These are phyloP conservation scores for Python bivittatus DNA, from an alignment of 2,113 vertebrate genomes.

Conservation along the genomic window DNA sequence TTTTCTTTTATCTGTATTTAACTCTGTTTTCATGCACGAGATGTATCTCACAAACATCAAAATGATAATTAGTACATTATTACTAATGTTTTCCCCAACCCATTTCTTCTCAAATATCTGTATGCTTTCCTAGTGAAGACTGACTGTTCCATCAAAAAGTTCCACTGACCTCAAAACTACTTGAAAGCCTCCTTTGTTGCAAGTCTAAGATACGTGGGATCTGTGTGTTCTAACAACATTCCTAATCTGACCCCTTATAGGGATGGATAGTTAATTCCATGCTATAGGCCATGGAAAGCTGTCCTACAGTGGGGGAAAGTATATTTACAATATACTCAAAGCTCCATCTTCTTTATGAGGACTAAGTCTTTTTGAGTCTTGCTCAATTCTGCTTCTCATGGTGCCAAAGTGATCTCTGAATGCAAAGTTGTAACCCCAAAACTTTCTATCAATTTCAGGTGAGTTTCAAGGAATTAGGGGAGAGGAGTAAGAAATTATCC, in stretches of 20 bases:
- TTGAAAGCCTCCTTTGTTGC: background rate
- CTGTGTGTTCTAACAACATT: background rate
- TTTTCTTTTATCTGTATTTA: background rate
- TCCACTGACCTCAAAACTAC: background rate
- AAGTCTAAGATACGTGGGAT: background rate
- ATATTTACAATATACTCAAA: background rate
- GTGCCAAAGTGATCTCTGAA: background rate
- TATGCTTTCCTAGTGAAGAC: background rate
- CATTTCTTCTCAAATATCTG: background rate
- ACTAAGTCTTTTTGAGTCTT: background rate
- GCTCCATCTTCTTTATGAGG: background rate
- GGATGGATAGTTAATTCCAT: background rate
- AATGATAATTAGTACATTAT: background rate
- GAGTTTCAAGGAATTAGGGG: background rate
- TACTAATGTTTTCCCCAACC: background rate
- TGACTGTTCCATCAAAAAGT: background rate
- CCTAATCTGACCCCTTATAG: background rate
- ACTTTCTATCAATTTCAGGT: background rate
- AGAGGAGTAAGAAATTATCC: too few relatives aligned
- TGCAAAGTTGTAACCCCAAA: background rate
- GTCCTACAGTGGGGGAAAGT: background rate
- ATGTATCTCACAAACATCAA: background rate
- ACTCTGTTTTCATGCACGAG: background rate
- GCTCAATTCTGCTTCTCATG: background rate
- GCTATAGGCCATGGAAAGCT: background rate